phyloP scores from a whole-genome alignment of 2,113 vertebrate genomes.

The Nothocercus nigrocapillus region DNA sequence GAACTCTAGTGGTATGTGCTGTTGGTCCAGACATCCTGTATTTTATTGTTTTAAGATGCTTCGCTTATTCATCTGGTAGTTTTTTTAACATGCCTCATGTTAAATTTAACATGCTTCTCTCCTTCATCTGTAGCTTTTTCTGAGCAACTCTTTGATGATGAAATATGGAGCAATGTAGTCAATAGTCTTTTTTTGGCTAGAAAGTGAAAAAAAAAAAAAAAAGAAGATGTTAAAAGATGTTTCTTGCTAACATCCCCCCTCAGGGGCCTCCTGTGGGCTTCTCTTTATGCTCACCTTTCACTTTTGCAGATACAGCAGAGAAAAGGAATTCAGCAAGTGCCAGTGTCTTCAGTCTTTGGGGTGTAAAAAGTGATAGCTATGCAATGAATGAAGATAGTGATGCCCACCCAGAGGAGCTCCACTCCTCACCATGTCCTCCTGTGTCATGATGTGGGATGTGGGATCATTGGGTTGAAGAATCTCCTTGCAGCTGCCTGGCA shows the following conservation, averaged over 20 bases:
- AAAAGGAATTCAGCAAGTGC: background rate
- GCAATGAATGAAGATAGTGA: background rate
- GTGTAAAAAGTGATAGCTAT: background rate
- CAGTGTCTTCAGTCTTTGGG: rapidly evolving
- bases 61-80: conserved; percentile 6
- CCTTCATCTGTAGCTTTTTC: conserved; percentile 3
- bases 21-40: conserved; percentile 32
- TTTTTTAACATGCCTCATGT: conserved; percentile 10
- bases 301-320: background rate
- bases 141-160: conserved; percentile 27
- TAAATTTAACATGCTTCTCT: conserved; percentile 38
- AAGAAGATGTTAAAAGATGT: background rate
- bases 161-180: background rate
- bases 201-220: background rate
- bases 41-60: conserved; percentile 65
- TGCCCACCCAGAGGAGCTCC: background rate
- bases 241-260: background rate
- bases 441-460: background rate
- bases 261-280: background rate
- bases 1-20: background rate
- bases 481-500: background rate
- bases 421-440: background rate
- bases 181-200: background rate
- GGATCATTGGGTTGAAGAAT: background rate
- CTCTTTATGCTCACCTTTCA: conserved; percentile 8